phyloP scores from a whole-genome alignment of 2,888 invertebrate genomes.

The Crossocerus cetratus region DNA sequence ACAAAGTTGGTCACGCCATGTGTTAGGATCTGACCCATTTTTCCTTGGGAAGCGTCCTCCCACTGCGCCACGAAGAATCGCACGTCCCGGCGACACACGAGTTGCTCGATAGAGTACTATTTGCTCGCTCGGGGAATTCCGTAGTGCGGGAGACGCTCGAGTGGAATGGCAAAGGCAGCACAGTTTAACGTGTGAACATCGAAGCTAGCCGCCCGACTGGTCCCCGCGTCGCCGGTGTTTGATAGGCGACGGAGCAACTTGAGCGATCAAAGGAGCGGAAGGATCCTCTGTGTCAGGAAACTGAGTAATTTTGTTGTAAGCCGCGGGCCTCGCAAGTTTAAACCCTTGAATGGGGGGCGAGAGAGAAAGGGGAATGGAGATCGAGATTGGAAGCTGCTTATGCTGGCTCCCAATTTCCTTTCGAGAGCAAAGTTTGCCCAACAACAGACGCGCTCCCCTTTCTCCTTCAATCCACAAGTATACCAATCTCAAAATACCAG shows the following conservation, averaged over 20 bases:
- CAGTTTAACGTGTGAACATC: slow-evolving; percentile 14
- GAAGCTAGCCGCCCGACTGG: no score
- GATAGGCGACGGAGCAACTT: slow-evolving; percentile 19
- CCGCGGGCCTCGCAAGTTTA: slow-evolving; percentile 1
- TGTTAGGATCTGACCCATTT: background rate
- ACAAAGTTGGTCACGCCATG: slow-evolving; percentile 26
- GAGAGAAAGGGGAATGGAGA: background rate
- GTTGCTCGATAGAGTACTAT: no score
- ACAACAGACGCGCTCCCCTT: background rate
- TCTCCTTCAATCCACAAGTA: background rate
- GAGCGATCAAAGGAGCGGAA: slow-evolving; percentile 21
- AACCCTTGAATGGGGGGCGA: background rate
- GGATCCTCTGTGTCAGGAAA: slow-evolving; percentile 8
- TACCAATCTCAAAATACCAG: no score
- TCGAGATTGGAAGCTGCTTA: slow-evolving; percentile 5
- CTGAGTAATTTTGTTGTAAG: slow-evolving; percentile 10
- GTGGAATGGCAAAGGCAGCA: slow-evolving; percentile 4
- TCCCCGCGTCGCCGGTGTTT: slow-evolving; percentile 17
- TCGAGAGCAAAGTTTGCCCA: background rate
- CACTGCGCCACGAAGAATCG: no score
- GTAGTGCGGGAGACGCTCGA: no score
- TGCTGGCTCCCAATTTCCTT: slow-evolving; percentile 9
- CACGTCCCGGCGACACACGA: no score
- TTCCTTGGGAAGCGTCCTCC: no score
- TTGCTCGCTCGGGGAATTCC: no score